A percentile compares a stretch with the other conserved stretches of the same genome.
Evolutionary conservation across 2,797 vertebrate species (phyloP).

Genomic region (Loriculus beryllinus): DNA sequence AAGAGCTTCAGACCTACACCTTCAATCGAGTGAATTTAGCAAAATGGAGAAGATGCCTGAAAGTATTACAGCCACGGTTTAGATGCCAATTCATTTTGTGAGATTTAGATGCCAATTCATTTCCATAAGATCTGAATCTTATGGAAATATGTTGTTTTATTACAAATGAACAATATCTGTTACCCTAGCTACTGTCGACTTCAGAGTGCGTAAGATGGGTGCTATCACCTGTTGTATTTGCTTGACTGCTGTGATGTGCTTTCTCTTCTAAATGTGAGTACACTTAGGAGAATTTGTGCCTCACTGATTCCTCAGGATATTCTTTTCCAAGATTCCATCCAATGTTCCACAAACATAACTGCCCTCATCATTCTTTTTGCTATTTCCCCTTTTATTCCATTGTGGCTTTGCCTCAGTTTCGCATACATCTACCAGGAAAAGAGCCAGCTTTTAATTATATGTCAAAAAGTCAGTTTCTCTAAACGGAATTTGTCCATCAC

Average conservation of each 20-base stretch:
- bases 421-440: background rate
- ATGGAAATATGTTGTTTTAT: background rate
- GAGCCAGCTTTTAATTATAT: background rate
- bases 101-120: background rate
- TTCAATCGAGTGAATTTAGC: background rate
- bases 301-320: background rate
- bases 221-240: background rate
- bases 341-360: accelerated
- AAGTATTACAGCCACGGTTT: background rate
- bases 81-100: background rate
- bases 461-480: background rate
- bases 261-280: background rate
- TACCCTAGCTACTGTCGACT: background rate
- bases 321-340: background rate
- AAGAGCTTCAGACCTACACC: background rate
- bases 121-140: background rate
- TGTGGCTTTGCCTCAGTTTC: background rate
- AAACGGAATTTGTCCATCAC: background rate
- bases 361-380: background rate
- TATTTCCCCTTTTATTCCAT: background rate
- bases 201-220: background rate
- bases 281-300: background rate
- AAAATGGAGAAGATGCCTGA: background rate
- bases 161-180: background rate
- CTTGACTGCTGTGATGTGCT: background rate